Evolutionary conservation across 2,113 vertebrate genomes (phyloP), one percentile per base, ranked within the genome.

Genomic region (Amazona guildingii): DNA sequence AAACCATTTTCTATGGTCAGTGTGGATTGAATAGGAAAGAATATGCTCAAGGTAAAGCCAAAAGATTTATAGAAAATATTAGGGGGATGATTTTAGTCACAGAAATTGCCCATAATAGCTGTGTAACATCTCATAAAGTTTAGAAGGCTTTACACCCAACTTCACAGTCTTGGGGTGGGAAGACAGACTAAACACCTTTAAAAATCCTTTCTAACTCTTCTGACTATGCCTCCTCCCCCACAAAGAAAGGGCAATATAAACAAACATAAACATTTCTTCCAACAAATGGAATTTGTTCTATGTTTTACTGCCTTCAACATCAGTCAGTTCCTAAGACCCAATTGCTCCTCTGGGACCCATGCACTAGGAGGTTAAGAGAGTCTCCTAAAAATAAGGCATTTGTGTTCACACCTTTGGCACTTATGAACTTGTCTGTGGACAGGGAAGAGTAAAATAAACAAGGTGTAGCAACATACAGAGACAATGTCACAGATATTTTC

Each of bases 391-490:
- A 44, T 3, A 87, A 27, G 16, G 44, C 28, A 31, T 66, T 74
- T 70, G 3, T 70, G 10, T 69, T 82, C 17, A 35, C n/a, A 28
- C 11, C 23, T 64, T 69, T 79, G 41, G 86, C 44, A 35, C 10
- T 82, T 64, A 41, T 5, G 44, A 78, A 82, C 39, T 82, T 66
- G 9, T 88, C 62, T 79, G 28, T 79, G 89, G 93, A 66, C 63
- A 91, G 28, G 41, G n/a, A 93, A 91, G 55, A 69, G 21, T 76
- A 59, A 88, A 59, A 66, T 72, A 64, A 94, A 73, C n/a, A 76
- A 84, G 28, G 28, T 89, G n/a, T 49, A 73, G 9, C 1, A 13
- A 33, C 44, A 79, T 9, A 93, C 15, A 10, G 43, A 75, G 80
- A 49, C 24, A 81, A 49, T 62, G 41, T 61, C 69, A 76, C 13